Percentiles rank a stretch among this genome's conserved stretches.
phyloP scores from a whole-genome alignment of 2,113 vertebrate genomes.

The Cygnus atratus region DNA sequence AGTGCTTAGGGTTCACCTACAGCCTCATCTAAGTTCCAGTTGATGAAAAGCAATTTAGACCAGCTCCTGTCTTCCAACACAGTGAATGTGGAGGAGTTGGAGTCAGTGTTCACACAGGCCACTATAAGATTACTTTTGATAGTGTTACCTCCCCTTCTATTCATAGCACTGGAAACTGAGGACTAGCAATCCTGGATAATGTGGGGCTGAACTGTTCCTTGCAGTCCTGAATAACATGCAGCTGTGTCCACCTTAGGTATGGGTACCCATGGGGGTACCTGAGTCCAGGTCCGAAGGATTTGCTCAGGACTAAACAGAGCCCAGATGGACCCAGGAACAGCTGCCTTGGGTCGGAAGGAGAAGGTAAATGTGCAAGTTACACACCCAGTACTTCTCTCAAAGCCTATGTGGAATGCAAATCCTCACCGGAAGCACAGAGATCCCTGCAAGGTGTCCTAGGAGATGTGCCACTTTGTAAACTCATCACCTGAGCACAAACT shows the following conservation, averaged over 20 bases:
- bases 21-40: neutral
- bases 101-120: neutral
- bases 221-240: fast-evolving
- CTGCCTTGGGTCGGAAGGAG: neutral
- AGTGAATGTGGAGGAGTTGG: neutral
- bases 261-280: neutral
- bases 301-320: neutral
- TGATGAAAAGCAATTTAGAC: neutral
- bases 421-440: neutral
- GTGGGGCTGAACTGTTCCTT: neutral
- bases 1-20: neutral
- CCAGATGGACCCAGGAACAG: neutral
- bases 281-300: neutral
- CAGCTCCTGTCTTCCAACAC: neutral
- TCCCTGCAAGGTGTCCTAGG: neutral
- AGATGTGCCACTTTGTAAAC: neutral
- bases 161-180: neutral
- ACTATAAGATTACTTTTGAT: neutral
- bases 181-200: neutral
- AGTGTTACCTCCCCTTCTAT: neutral
- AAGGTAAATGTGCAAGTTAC: neutral
- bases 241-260: neutral
- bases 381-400: neutral
- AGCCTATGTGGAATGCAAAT: neutral
- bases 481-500: neutral